These are phyloP conservation scores for Geotria australis DNA, from an alignment of 2,797 vertebrate genomes.

Conservation along the genomic window DNA sequence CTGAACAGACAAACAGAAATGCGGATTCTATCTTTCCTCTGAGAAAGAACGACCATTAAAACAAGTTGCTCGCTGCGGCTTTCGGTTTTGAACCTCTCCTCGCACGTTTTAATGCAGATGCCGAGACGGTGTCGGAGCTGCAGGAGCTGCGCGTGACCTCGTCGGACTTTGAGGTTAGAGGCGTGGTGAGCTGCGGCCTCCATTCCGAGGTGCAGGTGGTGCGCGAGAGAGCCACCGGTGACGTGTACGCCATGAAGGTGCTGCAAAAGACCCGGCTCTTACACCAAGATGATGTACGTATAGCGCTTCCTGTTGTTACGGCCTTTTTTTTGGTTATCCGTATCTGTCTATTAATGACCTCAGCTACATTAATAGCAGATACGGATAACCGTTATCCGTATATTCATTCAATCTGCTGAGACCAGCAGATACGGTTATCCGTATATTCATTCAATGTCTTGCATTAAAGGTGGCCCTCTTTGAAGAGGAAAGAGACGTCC, in stretches of 20 bases:
- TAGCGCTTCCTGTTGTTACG: not conserved
- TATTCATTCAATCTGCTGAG: no score
- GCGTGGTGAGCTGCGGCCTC: conserved; percentile 39
- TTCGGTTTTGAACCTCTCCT: not conserved
- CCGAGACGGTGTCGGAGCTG: conserved; percentile 39
- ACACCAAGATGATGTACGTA: conserved; percentile 37
- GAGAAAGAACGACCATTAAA: no score
- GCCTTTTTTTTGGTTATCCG: no score
- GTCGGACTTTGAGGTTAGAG: conserved; percentile 47
- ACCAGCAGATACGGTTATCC: no score
- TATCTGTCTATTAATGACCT: no score
- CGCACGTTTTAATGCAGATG: conserved; percentile 18
- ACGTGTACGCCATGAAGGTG: conserved; percentile 72
- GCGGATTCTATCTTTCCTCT: no score
- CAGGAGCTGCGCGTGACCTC: conserved; percentile 34
- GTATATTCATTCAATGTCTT: no score
- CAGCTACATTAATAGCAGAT: no score
- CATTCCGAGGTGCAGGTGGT: conserved; percentile 67
- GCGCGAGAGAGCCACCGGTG: conserved; percentile 42
- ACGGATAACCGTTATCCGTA: no score
- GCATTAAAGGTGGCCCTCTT: conserved; percentile 7
- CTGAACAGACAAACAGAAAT: no score
- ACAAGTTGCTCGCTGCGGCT: not conserved
- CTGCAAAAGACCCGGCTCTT: conserved; percentile 45
- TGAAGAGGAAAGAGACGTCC: conserved; percentile 49